These are phyloP conservation scores for Gonatopus flavifemur DNA, from an alignment of 1,140 invertebrate genomes.

Conservation along the genomic window DNA sequence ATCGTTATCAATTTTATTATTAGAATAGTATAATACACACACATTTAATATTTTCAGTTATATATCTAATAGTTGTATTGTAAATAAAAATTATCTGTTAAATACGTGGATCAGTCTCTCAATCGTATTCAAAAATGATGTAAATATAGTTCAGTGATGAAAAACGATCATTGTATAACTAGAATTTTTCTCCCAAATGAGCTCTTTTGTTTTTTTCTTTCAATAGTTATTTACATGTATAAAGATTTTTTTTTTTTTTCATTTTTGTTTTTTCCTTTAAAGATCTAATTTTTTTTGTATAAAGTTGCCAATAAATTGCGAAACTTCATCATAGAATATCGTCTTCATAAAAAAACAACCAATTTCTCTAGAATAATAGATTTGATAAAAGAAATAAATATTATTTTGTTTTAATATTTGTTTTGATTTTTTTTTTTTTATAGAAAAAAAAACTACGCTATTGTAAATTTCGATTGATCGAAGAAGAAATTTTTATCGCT, in stretches of 20 bases:
- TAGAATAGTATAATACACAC: conserved; percentile 36
- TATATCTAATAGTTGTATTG: conserved; percentile 46
- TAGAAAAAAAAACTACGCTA: background rate
- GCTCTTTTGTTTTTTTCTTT: too few species aligned
- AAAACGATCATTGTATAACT: conserved; percentile 9
- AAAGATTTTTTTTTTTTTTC: conserved; percentile 11
- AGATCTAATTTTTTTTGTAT: too few species aligned
- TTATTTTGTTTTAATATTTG: conserved; percentile 1
- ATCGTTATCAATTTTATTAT: too few species aligned
- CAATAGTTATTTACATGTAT: conserved; percentile 7
- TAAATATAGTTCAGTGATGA: conserved; percentile 20
- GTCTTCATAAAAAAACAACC: conserved; percentile 5
- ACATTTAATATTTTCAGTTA: conserved; percentile 40
- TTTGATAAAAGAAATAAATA: conserved; percentile 4
- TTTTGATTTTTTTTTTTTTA: conserved; percentile 1
- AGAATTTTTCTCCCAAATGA: conserved; percentile 12
- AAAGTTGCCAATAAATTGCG: background rate
- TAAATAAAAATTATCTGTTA: conserved; percentile 51
- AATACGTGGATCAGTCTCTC: conserved; percentile 57
- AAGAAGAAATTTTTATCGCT: too few species aligned
- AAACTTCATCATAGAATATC: conserved; percentile 6
- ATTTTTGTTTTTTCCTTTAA: too few species aligned
- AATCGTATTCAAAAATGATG: conserved; percentile 45
- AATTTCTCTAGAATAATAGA: conserved; percentile 9
- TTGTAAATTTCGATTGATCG: too few species aligned